Evolutionary conservation across 2,888 invertebrate genomes (phyloP).

Genomic region (Ryuthela nishihirai): DNA sequence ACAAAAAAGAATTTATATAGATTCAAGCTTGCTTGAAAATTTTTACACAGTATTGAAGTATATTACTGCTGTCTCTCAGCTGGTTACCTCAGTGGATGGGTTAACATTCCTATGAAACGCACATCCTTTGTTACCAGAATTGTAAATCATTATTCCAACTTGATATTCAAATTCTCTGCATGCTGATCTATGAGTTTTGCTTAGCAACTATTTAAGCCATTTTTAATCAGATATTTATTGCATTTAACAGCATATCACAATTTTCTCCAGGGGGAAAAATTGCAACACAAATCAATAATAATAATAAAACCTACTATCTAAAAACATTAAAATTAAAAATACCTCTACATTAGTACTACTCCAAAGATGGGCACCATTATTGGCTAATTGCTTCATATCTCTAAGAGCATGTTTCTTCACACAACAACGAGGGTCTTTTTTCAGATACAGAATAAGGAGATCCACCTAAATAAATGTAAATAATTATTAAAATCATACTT

Average conservation of each 20-base stretch:
- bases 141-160: too few species aligned
- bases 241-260: too few species aligned
- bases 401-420: constrained; percentile 66
- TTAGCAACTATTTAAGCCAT: background rate
- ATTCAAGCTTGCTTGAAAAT: too few species aligned
- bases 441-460: constrained; percentile 64
- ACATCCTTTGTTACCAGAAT: too few species aligned
- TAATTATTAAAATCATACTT: too few species aligned
- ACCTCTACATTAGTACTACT: constrained; percentile 58
- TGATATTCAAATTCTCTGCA: too few species aligned
- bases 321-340: background rate
- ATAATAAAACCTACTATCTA: background rate
- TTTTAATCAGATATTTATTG: constrained; percentile 1
- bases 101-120: too few species aligned
- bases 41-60: too few species aligned
- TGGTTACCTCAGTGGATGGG: too few species aligned
- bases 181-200: too few species aligned
- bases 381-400: constrained; percentile 65
- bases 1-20: too few species aligned
- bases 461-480: constrained; percentile 55
- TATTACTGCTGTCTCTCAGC: too few species aligned
- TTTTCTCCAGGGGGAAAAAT: background rate
- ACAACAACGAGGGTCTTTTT: constrained; percentile 64
- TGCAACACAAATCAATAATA: background rate
- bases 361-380: constrained; percentile 75